Evolutionary conservation across 2,113 vertebrate species (phyloP).

Genomic region (Furnarius figulus): DNA sequence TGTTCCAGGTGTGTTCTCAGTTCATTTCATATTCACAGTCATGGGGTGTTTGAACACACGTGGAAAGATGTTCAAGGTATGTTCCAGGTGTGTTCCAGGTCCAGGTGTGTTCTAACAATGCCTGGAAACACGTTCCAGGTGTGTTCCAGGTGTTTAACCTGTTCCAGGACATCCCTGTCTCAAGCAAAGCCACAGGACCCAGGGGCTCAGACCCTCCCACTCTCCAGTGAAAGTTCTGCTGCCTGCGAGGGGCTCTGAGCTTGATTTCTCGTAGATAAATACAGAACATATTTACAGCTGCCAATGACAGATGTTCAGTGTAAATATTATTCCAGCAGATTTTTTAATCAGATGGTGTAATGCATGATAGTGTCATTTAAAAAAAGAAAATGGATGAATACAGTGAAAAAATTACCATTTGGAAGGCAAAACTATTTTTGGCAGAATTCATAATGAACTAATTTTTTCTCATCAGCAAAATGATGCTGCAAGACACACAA

Average conservation of each 20-base stretch:
- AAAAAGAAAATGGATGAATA: background rate
- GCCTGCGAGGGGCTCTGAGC: conserved; percentile 21
- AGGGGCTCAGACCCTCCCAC: accelerated
- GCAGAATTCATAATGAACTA: background rate
- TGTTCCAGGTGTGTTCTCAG: background rate
- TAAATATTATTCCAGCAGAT: conserved; percentile 64
- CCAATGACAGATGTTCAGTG: conserved; percentile 63
- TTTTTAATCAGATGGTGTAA: conserved; percentile 68
- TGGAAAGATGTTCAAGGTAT: background rate
- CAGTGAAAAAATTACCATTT: conserved; percentile 40
- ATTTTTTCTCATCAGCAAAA: conserved; percentile 7
- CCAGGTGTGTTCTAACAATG: background rate
- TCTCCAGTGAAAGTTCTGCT: background rate
- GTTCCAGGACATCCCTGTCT: accelerated
- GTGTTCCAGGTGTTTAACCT: background rate
- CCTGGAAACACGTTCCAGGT: background rate
- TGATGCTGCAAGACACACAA: background rate
- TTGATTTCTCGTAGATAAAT: conserved; percentile 37
- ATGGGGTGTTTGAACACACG: too few relatives aligned
- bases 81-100: too few relatives aligned
- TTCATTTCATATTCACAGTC: background rate
- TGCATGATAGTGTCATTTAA: conserved; percentile 36
- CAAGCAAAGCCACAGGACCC: accelerated
- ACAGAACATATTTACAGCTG: conserved; percentile 60
- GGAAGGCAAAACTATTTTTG: background rate